Base-by-base conservation (phyloP, 2,797 vertebrate species). In the Siniperca scherzeri region DNA sequence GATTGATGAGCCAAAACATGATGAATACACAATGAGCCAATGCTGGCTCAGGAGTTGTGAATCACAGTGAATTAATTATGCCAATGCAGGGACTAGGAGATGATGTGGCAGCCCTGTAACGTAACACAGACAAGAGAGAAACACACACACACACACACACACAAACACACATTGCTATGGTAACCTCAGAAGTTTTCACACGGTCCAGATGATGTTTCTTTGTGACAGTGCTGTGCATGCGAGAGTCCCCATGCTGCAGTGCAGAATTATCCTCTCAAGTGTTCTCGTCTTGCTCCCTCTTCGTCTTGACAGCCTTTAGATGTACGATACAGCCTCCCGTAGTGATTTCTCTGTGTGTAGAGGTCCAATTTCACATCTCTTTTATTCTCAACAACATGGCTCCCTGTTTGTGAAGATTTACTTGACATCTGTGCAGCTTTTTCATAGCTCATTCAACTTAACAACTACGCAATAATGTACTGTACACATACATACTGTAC, bases 141-240 rank as follows among this genome's bases (percentile, higher is more conserved):
- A 68, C 42, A 74, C 38, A 77, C 36, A 74, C 38, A 77, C 64
- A 70, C 40, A 73, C 33, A 76, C 61, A 52, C 60, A 57, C 50
- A 57, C 76, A 68, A 59, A 67, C 69, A 75, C 48, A 62, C 79
- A 83, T 93, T 76, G 70, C 90, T 89, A 94, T 93, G 92, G 92
- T 74, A 93, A 94, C 92, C 83, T 91, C 89, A 88, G 91, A 93
- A 91, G 90, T 93, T 93, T 93, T 93, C 89, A 89, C 90, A 89
- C 78, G 80, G 88, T 94, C 87, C 92, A 93, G 85, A 89, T 89
- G 88, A 88, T 89, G 90, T 87, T 80, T 85, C 87, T 88, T 89
- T 90, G 91, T 90, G 82, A 88, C 86, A 86, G 59, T 55, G 72
- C 74, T 40, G 84, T 81, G 89, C 76, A 78, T 78, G 84, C 16